Conservation (phyloP, 2,888 invertebrate genomes). For the Leptopilina myrica region DNA sequence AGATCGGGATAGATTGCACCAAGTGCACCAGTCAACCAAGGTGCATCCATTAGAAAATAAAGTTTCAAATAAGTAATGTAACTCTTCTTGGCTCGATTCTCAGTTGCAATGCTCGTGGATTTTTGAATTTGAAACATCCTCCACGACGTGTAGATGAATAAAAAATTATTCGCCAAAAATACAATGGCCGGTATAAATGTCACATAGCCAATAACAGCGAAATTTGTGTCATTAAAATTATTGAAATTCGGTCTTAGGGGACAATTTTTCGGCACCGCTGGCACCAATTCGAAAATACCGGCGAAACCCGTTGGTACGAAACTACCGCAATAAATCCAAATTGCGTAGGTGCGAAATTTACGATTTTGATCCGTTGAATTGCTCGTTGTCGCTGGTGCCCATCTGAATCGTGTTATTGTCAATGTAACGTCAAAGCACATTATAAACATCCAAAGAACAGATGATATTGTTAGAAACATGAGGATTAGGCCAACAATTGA, state of each 20-base stretch:
- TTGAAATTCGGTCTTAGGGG: slow-evolving; percentile 65
- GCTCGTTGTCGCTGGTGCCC: slow-evolving; percentile 56
- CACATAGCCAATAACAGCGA: slow-evolving; percentile 59
- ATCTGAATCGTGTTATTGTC: slow-evolving; percentile 67
- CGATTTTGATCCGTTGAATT: slow-evolving; percentile 58
- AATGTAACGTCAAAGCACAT: slow-evolving; percentile 69
- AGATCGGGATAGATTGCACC: slow-evolving; percentile 64
- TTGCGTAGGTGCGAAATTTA: slow-evolving; percentile 61
- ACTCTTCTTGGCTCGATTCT: slow-evolving; percentile 59
- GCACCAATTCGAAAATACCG: slow-evolving; percentile 61
- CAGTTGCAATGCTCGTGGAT: slow-evolving; percentile 54
- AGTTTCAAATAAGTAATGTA: slow-evolving; percentile 64
- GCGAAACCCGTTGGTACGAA: slow-evolving; percentile 57
- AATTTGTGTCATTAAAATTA: slow-evolving; percentile 55
- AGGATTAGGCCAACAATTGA: slow-evolving; percentile 60
- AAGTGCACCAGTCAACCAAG: slow-evolving; percentile 65
- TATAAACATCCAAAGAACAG: slow-evolving; percentile 67
- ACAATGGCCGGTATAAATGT: slow-evolving; percentile 57
- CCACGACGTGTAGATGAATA: slow-evolving; percentile 65
- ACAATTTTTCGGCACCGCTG: slow-evolving; percentile 61
- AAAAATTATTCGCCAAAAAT: slow-evolving; percentile 55
- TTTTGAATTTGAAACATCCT: slow-evolving; percentile 61
- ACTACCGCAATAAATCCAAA: slow-evolving; percentile 58
- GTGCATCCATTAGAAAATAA: slow-evolving; percentile 66
- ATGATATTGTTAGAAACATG: slow-evolving; percentile 63